These are phyloP conservation scores for Pammene aurita DNA, from an alignment of 2,888 invertebrate species.

Conservation along the genomic window DNA sequence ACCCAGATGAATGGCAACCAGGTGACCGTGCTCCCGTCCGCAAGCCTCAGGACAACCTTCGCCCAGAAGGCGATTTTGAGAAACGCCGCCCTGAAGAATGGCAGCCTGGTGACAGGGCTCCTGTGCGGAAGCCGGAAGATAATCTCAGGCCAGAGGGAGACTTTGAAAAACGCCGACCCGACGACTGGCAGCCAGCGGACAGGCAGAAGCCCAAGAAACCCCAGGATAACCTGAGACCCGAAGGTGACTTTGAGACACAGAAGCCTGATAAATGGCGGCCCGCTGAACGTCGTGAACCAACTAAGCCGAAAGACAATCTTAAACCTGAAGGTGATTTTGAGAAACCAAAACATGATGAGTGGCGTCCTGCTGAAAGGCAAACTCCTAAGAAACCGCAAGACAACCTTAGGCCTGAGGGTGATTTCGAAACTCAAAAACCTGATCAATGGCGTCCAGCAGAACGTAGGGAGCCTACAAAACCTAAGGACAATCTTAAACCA, in stretches of 20 bases:
- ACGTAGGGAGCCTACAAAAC: slow-evolving; percentile 51
- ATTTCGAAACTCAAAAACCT: slow-evolving; percentile 68
- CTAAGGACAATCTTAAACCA: slow-evolving; percentile 73
- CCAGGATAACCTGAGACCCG: slow-evolving; percentile 61
- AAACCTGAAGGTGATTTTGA: slow-evolving; percentile 67
- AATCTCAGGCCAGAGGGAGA: slow-evolving; percentile 77
- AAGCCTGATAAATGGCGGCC: slow-evolving; percentile 58
- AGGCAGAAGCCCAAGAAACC: slow-evolving; percentile 54
- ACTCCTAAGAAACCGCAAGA: slow-evolving; percentile 80
- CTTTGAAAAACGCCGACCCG: slow-evolving; percentile 58
- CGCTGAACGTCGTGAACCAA: slow-evolving; percentile 53
- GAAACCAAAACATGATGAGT: slow-evolving; percentile 52
- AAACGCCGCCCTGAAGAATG: slow-evolving; percentile 62
- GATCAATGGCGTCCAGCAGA: slow-evolving; percentile 66
- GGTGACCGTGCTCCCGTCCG: slow-evolving; percentile 65
- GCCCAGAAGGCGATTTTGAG: slow-evolving; percentile 76
- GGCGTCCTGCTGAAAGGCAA: slow-evolving; percentile 59
- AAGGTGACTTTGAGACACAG: slow-evolving; percentile 66
- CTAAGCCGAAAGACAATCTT: slow-evolving; percentile 53
- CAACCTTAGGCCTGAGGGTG: slow-evolving; percentile 84
- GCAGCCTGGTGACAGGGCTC: slow-evolving; percentile 51
- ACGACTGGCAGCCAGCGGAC: slow-evolving; percentile 58
- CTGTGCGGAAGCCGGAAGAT: slow-evolving; percentile 59
- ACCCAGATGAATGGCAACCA: slow-evolving; percentile 68
- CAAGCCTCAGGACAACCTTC: slow-evolving; percentile 77